Evolutionary conservation across 2,797 vertebrate genomes (phyloP).

Genomic region (Squalus acanthias): DNA sequence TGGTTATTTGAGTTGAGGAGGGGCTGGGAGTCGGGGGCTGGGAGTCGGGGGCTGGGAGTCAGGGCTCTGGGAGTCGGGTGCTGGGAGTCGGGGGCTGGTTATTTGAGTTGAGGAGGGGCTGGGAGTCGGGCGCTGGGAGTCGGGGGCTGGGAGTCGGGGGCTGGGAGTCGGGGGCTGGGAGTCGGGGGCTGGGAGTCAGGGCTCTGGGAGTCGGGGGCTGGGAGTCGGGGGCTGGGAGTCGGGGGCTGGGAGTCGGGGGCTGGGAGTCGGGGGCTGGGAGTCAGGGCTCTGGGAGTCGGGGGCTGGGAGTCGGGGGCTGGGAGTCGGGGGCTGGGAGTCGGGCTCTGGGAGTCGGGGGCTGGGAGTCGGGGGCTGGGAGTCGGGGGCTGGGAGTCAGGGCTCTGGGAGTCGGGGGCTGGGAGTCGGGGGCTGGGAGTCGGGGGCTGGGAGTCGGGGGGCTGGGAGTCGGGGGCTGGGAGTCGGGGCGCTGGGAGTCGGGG

Average conservation of each 20-base stretch:
- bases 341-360: neutral
- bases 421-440: neutral
- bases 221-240: neutral
- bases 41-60: neutral
- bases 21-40: neutral
- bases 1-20: too few relatives aligned
- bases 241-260: neutral
- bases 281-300: neutral
- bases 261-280: too few relatives aligned
- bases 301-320: neutral
- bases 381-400: neutral
- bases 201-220: neutral
- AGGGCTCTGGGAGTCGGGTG: neutral
- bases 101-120: too few relatives aligned
- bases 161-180: neutral
- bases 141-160: neutral
- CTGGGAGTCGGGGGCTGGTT: neutral
- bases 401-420: neutral
- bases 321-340: too few relatives aligned
- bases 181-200: too few relatives aligned
- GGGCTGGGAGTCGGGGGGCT: neutral
- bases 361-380: neutral
- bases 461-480: neutral
- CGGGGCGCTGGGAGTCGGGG: neutral
- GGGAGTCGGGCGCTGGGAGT: too few relatives aligned